A percentile compares a stretch with the other conserved stretches of the same genome.
phyloP scores from a whole-genome alignment of 2,797 vertebrate species.

The Molossus molossus region DNA sequence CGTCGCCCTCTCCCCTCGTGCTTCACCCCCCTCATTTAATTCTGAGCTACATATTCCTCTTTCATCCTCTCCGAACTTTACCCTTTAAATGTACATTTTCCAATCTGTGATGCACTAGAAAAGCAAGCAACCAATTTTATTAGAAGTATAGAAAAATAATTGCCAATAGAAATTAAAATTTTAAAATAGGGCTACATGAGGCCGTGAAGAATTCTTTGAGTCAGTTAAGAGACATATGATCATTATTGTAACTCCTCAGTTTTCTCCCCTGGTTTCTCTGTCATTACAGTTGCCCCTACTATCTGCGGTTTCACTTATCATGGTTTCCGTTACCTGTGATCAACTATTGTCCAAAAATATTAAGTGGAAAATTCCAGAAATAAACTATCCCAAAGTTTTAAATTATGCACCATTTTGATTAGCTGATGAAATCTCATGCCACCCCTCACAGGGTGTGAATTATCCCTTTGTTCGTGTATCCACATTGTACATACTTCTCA shows the following conservation, averaged over 20 bases:
- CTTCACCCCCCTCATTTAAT: neutral
- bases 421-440: neutral
- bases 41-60: neutral
- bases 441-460: neutral
- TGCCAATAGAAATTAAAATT: neutral
- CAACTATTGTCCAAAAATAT: neutral
- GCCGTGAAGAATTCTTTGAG: constrained; percentile 22
- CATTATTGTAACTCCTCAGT: constrained; percentile 50
- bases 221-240: constrained; percentile 38
- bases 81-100: constrained; percentile 5
- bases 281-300: neutral
- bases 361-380: neutral
- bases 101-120: neutral
- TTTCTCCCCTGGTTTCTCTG: neutral
- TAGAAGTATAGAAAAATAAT: constrained; percentile 52
- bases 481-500: fast-evolving
- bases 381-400: neutral
- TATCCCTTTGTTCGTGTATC: neutral
- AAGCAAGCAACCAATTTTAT: constrained; percentile 24
- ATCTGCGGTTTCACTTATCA: neutral
- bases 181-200: neutral
- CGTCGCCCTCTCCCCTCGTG: neutral
- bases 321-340: neutral
- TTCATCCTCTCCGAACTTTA: neutral
- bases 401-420: neutral